These are phyloP conservation scores for Gouania willdenowi DNA, from an alignment of 2,797 vertebrate genomes.

Conservation along the genomic window DNA sequence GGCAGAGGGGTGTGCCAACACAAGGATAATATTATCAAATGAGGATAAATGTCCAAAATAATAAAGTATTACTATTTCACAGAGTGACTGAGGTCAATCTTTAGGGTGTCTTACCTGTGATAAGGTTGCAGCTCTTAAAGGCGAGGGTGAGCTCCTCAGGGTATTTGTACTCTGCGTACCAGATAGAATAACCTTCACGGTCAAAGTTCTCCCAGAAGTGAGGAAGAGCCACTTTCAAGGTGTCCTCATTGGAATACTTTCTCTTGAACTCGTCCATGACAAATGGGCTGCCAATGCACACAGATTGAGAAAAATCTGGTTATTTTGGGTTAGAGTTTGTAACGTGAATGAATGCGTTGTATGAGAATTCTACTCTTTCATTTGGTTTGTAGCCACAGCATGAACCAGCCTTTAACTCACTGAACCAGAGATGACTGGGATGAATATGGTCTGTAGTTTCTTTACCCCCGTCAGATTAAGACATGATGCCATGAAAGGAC, in stretches of 20 bases:
- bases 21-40: too few relatives aligned
- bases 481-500: constrained; percentile 53
- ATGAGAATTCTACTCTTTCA: too few relatives aligned
- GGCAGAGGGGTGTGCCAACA: too few relatives aligned
- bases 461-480: constrained; percentile 69
- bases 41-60: too few relatives aligned
- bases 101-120: constrained; percentile 85
- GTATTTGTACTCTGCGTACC: constrained; percentile 86
- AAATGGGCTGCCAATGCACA: constrained; percentile 70
- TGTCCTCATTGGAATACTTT: constrained; percentile 95
- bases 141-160: constrained; percentile 81
- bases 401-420: constrained; percentile 69
- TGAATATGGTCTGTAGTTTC: constrained; percentile 55
- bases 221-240: constrained; percentile 82
- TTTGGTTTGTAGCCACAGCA: constrained; percentile 52
- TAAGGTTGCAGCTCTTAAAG: constrained; percentile 96
- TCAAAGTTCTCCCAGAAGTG: constrained; percentile 93
- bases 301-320: too few relatives aligned
- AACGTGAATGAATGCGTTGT: too few relatives aligned
- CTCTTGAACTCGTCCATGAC: constrained; percentile 93
- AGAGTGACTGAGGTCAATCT: too few relatives aligned
- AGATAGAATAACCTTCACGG: constrained; percentile 87
- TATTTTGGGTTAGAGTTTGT: too few relatives aligned
- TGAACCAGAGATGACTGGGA: constrained; percentile 59
- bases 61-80: too few relatives aligned